Evolutionary conservation across 2,113 vertebrate species (phyloP), one percentile per base, ranked within the genome.

Genomic region (Thalassarche chlororhynchos): DNA sequence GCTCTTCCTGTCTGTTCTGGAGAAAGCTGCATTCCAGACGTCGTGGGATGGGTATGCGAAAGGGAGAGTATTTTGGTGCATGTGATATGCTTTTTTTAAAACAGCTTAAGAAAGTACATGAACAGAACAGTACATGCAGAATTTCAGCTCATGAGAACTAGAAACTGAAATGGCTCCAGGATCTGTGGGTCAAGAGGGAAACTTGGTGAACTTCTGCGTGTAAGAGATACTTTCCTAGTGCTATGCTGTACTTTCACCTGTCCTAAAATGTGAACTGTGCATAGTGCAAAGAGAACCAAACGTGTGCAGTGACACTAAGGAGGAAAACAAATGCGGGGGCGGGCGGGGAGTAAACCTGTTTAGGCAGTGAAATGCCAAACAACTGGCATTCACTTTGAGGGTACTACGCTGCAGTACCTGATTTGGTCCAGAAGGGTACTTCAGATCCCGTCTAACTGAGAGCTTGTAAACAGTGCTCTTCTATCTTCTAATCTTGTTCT

Each of bases 11-110:
- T 29, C 42, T 85, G 57, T 90, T 83, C 58, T 70, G 84, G 91
- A 61, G 55, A 90, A 80, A 90, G 58, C 70, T 96, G 84, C 82
- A 65, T 94, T 97, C 92, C 96, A 72, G 86, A 81, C 25, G 2
- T 68, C 1, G 16, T 88, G 72, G 92, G 79, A 70, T 93, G 88
- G n/a, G 85, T 61, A 21, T 85, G 87, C 40, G 68, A 93, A 77
- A 84, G 55, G 71, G 57, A 95, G 55, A 90, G 38, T 85, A 29
- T 55, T 94, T 91, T 89, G 44, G 78, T 93, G 36, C 66, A 55
- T 42, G 57, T 76, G 54, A 61, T 55, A 15, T 2, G 8, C 5
- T 29, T 29, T 21, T 58, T 25, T 36, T 19, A 10, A 31, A 82
- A 25, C 6, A 66, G 84, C 66, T 87, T 34, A 54, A 66, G 69